A percentile compares a stretch with the other conserved stretches of the same genome.
phyloP scores from a whole-genome alignment of 2,113 vertebrate species.

The Anseranas semipalmata region DNA sequence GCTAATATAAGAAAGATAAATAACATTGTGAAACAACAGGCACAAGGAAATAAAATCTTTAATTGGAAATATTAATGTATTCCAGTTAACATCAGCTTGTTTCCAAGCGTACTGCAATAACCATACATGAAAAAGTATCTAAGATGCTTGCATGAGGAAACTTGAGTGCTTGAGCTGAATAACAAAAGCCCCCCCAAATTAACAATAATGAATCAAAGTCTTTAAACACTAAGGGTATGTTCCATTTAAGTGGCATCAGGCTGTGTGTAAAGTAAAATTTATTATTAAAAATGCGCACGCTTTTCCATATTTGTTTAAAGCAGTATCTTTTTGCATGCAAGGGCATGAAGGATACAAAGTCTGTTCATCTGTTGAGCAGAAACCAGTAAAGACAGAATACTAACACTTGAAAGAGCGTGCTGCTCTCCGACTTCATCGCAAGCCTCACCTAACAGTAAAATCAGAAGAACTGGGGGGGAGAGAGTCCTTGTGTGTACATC shows the following conservation, averaged over 20 bases:
- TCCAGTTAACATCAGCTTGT: neutral
- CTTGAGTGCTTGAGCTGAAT: neutral
- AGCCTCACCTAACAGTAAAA: neutral
- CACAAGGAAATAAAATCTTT: neutral
- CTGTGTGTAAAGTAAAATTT: neutral
- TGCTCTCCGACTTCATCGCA: accelerated
- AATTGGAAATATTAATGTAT: neutral
- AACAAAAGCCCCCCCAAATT: neutral
- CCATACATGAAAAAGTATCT: accelerated
- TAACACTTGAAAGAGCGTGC: neutral
- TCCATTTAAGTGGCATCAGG: neutral
- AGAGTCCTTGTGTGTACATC: accelerated
- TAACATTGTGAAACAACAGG: accelerated
- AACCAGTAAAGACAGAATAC: neutral
- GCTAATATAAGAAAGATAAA: neutral
- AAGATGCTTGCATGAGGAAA: neutral
- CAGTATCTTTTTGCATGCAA: neutral
- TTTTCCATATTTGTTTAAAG: neutral
- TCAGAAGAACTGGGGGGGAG: neutral
- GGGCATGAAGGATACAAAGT: accelerated
- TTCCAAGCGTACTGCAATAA: neutral
- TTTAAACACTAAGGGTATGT: neutral
- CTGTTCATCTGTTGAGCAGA: neutral
- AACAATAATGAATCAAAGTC: neutral
- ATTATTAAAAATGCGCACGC: neutral